phyloP scores from a whole-genome alignment of 1,140 invertebrate species.

The Sarcophaga bullata region DNA sequence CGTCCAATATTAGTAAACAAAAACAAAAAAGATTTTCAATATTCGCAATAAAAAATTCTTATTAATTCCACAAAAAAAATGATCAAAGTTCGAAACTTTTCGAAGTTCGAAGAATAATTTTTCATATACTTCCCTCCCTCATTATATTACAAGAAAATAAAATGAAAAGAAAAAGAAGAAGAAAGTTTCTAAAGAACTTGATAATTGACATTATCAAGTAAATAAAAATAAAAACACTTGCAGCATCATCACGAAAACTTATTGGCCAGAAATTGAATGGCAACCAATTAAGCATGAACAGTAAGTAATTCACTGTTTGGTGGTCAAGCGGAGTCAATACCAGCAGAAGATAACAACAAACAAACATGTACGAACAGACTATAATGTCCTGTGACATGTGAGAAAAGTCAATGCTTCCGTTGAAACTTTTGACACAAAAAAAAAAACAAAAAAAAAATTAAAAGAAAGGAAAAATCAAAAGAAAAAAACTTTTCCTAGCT shows the following conservation, averaged over 20 bases:
- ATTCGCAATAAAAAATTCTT: too few relatives aligned
- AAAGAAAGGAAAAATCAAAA: slow-evolving; percentile 4
- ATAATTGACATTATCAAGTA: slow-evolving; percentile 41
- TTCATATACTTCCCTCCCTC: too few relatives aligned
- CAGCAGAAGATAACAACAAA: slow-evolving; percentile 9
- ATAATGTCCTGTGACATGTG: slow-evolving; percentile 32
- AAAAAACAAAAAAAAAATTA: slow-evolving; percentile 15
- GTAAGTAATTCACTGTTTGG: slow-evolving; percentile 17
- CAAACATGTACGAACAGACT: slow-evolving; percentile 8
- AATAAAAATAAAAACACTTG: slow-evolving; percentile 35
- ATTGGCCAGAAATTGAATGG: slow-evolving; percentile 8
- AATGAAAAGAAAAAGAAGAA: too few relatives aligned
- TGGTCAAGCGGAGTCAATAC: slow-evolving; percentile 13
- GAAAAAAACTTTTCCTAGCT: background rate
- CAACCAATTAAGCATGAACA: slow-evolving; percentile 36
- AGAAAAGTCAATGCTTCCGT: slow-evolving; percentile 41
- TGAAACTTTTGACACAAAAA: slow-evolving; percentile 14
- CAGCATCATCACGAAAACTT: slow-evolving; percentile 14
- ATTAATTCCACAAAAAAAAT: too few relatives aligned
- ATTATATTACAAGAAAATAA: too few relatives aligned
- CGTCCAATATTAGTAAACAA: too few relatives aligned
- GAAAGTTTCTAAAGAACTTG: slow-evolving; percentile 16
- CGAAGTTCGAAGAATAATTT: too few relatives aligned
- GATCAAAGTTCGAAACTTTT: too few relatives aligned
- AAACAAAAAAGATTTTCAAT: too few relatives aligned